A percentile compares a stretch with the other conserved stretches of the same genome.
Evolutionary conservation across 2,888 invertebrate species (phyloP).

Genomic region (Endotricha flammealis): DNA sequence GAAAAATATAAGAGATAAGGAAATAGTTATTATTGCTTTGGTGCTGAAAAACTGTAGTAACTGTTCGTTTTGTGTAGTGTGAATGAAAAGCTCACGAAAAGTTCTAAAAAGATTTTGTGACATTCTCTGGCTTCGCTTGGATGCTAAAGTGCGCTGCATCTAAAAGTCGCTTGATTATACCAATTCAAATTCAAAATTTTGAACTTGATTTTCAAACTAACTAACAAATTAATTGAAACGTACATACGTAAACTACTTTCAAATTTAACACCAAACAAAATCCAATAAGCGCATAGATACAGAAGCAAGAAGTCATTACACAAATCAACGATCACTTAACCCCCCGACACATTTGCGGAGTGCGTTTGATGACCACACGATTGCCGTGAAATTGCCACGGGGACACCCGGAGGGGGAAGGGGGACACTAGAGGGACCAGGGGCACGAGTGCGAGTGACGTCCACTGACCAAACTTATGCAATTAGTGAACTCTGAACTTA

Average conservation of each 20-base stretch:
- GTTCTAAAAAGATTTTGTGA: no score
- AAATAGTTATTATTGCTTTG: no score
- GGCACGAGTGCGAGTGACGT: slow-evolving; percentile 41
- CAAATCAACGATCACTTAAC: slow-evolving; percentile 31
- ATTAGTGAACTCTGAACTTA: slow-evolving; percentile 26
- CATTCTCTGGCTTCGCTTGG: no score
- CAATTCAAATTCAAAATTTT: not conserved
- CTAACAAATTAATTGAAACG: no score
- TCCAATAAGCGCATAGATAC: slow-evolving; percentile 1
- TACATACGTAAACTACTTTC: not conserved
- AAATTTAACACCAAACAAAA: no score
- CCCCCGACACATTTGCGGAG: slow-evolving; percentile 27
- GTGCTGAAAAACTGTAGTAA: no score
- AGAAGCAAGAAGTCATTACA: slow-evolving; percentile 26
- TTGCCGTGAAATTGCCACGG: slow-evolving; percentile 63
- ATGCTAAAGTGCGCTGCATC: no score
- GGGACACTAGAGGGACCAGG: not conserved
- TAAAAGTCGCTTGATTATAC: no score
- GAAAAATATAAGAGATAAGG: no score
- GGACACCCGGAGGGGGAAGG: not conserved
- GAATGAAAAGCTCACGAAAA: no score
- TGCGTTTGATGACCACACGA: slow-evolving; percentile 61
- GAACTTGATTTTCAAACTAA: no score
- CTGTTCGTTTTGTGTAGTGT: no score
- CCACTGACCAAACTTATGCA: slow-evolving; percentile 37